These are phyloP conservation scores for Garrulus glandarius DNA, from an alignment of 2,797 vertebrate species.

Conservation along the genomic window DNA sequence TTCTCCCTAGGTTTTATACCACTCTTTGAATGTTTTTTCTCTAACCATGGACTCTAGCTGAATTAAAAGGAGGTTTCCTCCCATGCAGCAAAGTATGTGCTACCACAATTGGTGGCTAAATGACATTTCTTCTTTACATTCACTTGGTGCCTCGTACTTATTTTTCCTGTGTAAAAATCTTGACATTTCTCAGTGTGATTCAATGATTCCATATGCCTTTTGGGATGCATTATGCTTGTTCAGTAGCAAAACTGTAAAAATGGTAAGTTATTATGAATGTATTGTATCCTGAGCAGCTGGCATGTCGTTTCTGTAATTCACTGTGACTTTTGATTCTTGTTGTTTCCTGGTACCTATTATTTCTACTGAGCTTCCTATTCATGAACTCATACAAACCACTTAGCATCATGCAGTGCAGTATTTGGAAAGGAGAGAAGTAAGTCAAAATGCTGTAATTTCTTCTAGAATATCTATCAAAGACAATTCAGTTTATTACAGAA, in stretches of 20 bases:
- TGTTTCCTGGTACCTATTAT: slow-evolving; percentile 60
- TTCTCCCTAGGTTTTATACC: slow-evolving; percentile 21
- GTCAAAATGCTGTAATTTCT: slow-evolving; percentile 32
- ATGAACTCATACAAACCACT: slow-evolving; percentile 39
- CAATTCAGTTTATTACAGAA: not conserved
- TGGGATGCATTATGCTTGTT: slow-evolving; percentile 39
- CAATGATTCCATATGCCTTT: slow-evolving; percentile 27
- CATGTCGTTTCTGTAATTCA: slow-evolving; percentile 19
- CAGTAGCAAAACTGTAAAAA: slow-evolving; percentile 52
- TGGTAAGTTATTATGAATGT: slow-evolving; percentile 44
- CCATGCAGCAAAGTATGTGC: not conserved
- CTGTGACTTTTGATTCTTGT: slow-evolving; percentile 62
- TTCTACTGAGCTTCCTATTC: slow-evolving; percentile 59
- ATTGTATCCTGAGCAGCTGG: slow-evolving; percentile 50
- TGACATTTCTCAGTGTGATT: slow-evolving; percentile 51
- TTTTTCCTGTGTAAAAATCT: slow-evolving; percentile 38
- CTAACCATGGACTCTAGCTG: not conserved
- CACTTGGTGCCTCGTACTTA: not conserved
- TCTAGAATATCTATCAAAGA: slow-evolving; percentile 33
- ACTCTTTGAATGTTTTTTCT: slow-evolving; percentile 4
- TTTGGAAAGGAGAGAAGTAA: slow-evolving; percentile 43
- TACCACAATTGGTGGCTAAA: slow-evolving; percentile 7
- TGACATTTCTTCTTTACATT: slow-evolving; percentile 17
- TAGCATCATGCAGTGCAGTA: slow-evolving; percentile 38
- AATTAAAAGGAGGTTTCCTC: slow-evolving; percentile 44